Evolutionary conservation across 2,888 invertebrate genomes (phyloP), one percentile per base, ranked within the genome.

Genomic region (Leptinotarsa juncta): DNA sequence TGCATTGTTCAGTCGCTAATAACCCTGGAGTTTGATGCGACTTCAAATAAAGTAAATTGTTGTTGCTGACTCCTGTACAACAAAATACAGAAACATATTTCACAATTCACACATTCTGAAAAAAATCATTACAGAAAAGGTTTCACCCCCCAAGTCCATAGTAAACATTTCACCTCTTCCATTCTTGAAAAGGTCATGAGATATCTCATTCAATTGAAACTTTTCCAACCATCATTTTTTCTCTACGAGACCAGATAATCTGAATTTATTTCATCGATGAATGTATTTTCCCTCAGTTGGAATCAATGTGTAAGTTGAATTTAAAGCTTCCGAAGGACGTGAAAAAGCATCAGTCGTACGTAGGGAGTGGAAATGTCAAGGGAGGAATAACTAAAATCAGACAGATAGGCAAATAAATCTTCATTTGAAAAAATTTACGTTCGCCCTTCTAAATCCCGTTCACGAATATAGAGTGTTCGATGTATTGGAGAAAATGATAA

Each of bases 361-460:
- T 42, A 23, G 49, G 26, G 65, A 69, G 57, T 57, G 68, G 15
- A 69, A 71, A 71, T 72, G 65, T 67, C 74, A 32, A 65, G 74
- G 69, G 66, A 60, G 57, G 18, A 66, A 71, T 75, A 75, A 75
- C 57, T 69, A 69, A 67, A 72, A 67, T 62, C 26, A 53, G 53
- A 71, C 32, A 62, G 65, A 71, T 75, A 26, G 55, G 18, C 62
- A 18, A 42, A 71, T 74, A 68, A 74, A 74, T 71, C 71, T 74
- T 65, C 62, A 71, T 74, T 71, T 71, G 26, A 42, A 71, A 67
- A 68, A 68, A 73, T 62, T 67, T 32, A 18, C 67, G 18, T 67
- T 69, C 69, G 57, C 57, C 69, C 69, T 57, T 60, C 57, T 15
- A 12, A 32, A 57, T 48, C 16, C 55, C n/a, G 57, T 57, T 48